These are phyloP conservation scores for Drosophila kuntzei DNA, from an alignment of 2,888 invertebrate species.

Conservation along the genomic window DNA sequence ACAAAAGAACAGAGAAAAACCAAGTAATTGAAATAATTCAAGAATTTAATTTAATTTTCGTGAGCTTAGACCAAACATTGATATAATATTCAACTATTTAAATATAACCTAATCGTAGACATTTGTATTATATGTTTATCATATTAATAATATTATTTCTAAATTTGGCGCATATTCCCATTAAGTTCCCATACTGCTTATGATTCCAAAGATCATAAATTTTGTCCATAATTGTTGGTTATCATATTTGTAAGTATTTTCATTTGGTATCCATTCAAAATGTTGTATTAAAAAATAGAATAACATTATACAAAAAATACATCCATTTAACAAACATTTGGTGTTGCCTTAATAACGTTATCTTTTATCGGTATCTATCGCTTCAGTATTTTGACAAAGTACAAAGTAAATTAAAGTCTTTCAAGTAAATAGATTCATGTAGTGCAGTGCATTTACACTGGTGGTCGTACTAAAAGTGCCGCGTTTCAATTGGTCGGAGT, in stretches of 20 bases:
- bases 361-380: slow-evolving; percentile 38
- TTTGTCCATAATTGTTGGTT: slow-evolving; percentile 28
- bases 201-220: slow-evolving; percentile 20
- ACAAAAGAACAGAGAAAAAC: slow-evolving; percentile 20
- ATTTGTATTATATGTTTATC: slow-evolving; percentile 41
- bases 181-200: slow-evolving; percentile 40
- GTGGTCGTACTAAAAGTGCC: slow-evolving; percentile 75
- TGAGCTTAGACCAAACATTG: slow-evolving; percentile 64
- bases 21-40: slow-evolving; percentile 59
- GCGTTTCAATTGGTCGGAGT: slow-evolving; percentile 77
- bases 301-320: slow-evolving; percentile 79
- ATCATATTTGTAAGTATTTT: slow-evolving; percentile 38
- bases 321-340: slow-evolving; percentile 68
- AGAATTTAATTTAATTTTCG: slow-evolving; percentile 71
- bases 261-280: slow-evolving; percentile 46
- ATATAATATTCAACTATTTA: slow-evolving; percentile 53
- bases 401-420: slow-evolving; percentile 76
- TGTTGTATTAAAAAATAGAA: slow-evolving; percentile 68
- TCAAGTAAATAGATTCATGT: slow-evolving; percentile 65
- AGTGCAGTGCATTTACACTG: slow-evolving; percentile 71
- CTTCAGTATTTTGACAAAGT: slow-evolving; percentile 44
- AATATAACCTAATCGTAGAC: slow-evolving; percentile 50
- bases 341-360: slow-evolving; percentile 55
- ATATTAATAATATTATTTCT: slow-evolving; percentile 61
- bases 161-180: slow-evolving; percentile 74